phyloP scores from a whole-genome alignment of 2,888 invertebrate genomes.

The Carpatolechia fugitivella region DNA sequence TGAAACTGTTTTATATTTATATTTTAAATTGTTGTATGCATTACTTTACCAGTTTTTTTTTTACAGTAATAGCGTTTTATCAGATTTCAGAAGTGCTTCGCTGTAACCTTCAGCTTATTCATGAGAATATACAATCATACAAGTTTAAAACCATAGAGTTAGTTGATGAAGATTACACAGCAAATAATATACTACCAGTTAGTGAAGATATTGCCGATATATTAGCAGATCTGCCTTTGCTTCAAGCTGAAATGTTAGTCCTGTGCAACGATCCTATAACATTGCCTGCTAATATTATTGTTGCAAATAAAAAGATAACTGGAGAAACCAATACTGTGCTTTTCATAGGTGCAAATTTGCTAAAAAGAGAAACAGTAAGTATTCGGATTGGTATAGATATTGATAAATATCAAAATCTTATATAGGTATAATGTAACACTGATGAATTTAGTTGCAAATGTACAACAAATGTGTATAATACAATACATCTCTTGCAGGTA shows the following conservation, averaged over 20 bases:
- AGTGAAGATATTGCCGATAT: constrained; percentile 78
- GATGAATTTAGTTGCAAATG: no score
- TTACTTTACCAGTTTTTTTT: no score
- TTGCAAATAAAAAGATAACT: constrained; percentile 81
- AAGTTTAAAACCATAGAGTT: constrained; percentile 81
- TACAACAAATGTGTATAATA: neutral
- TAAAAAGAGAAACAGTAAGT: constrained; percentile 68
- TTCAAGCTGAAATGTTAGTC: constrained; percentile 83
- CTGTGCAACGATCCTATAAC: constrained; percentile 72
- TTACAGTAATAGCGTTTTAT: no score
- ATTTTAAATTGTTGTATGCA: no score
- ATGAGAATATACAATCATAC: constrained; percentile 83
- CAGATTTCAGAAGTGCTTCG: constrained; percentile 77
- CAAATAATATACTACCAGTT: constrained; percentile 65
- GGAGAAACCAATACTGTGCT: constrained; percentile 72
- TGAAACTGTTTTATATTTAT: neutral
- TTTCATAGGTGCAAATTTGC: constrained; percentile 72
- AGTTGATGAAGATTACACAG: constrained; percentile 71
- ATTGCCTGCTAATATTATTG: constrained; percentile 70
- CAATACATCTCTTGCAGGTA: constrained; percentile 38
- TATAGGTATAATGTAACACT: no score
- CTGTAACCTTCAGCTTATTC: constrained; percentile 82
- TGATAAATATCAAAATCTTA: neutral
- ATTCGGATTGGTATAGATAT: neutral
- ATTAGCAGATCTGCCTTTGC: constrained; percentile 83